Conservation (phyloP, 1,140 invertebrate species). For the Drosophila simulans region DNA sequence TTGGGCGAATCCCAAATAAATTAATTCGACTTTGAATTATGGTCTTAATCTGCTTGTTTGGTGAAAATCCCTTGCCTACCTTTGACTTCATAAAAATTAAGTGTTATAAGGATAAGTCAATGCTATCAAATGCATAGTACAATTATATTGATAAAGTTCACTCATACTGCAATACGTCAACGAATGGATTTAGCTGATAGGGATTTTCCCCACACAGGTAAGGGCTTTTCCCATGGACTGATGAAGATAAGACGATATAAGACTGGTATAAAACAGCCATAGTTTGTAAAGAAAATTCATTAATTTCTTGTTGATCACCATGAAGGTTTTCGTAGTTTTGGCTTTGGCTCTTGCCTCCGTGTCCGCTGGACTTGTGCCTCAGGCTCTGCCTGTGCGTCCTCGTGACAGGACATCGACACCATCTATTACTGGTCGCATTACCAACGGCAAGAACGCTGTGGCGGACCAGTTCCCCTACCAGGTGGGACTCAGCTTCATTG, state of each 20-base stretch:
- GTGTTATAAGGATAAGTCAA: too few relatives aligned
- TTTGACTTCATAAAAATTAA: too few relatives aligned
- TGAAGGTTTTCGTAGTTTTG: conserved; percentile 70
- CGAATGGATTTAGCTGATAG: neutral
- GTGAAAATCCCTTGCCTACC: neutral
- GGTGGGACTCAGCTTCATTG: conserved; percentile 84
- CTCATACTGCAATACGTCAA: too few relatives aligned
- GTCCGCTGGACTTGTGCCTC: conserved; percentile 63
- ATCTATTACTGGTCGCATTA: conserved; percentile 68
- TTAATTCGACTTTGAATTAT: neutral
- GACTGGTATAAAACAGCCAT: conserved; percentile 25
- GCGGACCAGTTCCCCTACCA: conserved; percentile 86
- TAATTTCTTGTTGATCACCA: conserved; percentile 35
- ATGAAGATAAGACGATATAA: neutral
- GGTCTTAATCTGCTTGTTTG: neutral
- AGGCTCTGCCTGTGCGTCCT: conserved; percentile 32
- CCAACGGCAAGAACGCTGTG: conserved; percentile 62
- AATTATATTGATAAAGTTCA: neutral
- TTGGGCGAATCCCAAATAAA: conserved; percentile 66
- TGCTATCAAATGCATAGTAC: neutral
- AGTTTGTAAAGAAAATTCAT: conserved; percentile 35
- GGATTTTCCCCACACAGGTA: conserved; percentile 5
- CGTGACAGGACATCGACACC: conserved; percentile 39
- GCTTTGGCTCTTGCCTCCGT: conserved; percentile 60
- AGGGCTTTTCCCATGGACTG: neutral